Evolutionary conservation across 2,797 vertebrate genomes (phyloP).

Genomic region (Erethizon dorsatum): DNA sequence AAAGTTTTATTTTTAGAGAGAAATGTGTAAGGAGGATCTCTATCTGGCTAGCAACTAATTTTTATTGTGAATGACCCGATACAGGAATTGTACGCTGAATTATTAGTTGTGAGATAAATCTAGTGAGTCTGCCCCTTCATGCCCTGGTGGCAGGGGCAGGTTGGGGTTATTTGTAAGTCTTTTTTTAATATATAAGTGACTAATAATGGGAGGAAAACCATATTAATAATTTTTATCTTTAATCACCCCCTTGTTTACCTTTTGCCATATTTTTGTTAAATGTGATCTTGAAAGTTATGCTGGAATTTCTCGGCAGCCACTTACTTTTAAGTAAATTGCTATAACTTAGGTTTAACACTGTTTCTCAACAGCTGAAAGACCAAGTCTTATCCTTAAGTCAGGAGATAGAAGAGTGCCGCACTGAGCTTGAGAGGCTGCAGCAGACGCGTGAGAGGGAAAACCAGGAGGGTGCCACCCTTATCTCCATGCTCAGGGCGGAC

Average conservation of each 20-base stretch:
- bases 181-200: not conserved
- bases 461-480: constrained; percentile 93
- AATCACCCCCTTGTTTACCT: not conserved
- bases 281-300: not conserved
- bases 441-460: constrained; percentile 93
- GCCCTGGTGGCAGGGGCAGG: too few species aligned
- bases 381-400: constrained; percentile 91
- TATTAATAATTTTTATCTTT: not conserved
- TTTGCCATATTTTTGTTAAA: not conserved
- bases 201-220: not conserved
- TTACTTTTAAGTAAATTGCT: not conserved
- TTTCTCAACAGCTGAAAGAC: constrained; percentile 91
- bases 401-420: constrained; percentile 91
- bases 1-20: not conserved
- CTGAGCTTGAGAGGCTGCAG: constrained; percentile 92
- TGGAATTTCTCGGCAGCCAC: not conserved
- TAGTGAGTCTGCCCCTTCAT: not conserved
- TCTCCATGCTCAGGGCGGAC: constrained; percentile 94
- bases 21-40: not conserved
- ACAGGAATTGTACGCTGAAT: not conserved
- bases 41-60: not conserved
- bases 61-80: not conserved
- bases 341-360: not conserved
- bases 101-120: not conserved
- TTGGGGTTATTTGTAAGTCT: not conserved